phyloP scores from a whole-genome alignment of 2,888 invertebrate genomes.

The Lissocephala sabroskyi region DNA sequence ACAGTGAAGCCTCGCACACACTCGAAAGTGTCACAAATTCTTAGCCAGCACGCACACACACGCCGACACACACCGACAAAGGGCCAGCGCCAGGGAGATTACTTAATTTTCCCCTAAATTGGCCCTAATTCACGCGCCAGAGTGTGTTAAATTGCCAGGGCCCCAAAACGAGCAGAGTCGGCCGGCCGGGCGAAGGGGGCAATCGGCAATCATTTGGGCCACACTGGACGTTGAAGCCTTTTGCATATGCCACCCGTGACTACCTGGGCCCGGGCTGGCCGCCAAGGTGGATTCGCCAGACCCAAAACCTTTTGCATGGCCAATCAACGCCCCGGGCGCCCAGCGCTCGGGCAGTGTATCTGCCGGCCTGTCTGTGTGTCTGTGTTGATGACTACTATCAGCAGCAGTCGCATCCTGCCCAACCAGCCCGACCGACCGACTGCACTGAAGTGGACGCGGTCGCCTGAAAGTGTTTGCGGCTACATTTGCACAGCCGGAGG shows the following conservation, averaged over 20 bases:
- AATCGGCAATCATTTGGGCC: too few relatives aligned
- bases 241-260: conserved; percentile 64
- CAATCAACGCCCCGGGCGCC: conserved; percentile 60
- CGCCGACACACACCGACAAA: conserved; percentile 19
- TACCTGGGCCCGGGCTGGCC: conserved; percentile 46
- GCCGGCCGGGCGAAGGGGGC: too few relatives aligned
- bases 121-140: conserved; percentile 69
- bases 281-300: conserved; percentile 11
- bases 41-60: conserved; percentile 30
- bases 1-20: background rate
- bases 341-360: conserved; percentile 20
- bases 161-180: too few relatives aligned
- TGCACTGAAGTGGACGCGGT: background rate
- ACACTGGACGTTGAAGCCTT: too few relatives aligned
- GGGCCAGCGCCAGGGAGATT: conserved; percentile 55
- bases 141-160: conserved; percentile 67
- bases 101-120: conserved; percentile 70
- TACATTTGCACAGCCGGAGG: conserved; percentile 45
- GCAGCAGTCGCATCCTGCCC: conserved; percentile 52
- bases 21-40: conserved; percentile 31
- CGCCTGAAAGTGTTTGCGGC: conserved; percentile 5
- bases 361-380: conserved; percentile 21
- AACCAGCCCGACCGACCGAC: conserved; percentile 15
- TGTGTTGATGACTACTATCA: conserved; percentile 51
- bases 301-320: conserved; percentile 48